Evolutionary conservation across 2,113 vertebrate species (phyloP).

Genomic region (Oxyruncus cristatus): DNA sequence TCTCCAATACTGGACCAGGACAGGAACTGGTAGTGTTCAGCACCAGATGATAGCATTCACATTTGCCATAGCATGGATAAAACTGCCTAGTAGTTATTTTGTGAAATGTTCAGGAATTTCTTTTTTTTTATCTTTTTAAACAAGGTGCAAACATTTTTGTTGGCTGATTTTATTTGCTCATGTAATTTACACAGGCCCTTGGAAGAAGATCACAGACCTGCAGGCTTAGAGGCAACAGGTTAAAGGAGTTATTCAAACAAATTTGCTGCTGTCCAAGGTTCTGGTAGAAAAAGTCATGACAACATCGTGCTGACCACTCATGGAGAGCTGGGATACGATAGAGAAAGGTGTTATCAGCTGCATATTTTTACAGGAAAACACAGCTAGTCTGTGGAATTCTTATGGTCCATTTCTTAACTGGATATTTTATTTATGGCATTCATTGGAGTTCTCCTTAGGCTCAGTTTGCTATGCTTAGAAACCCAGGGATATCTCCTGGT

Average conservation of each 20-base stretch:
- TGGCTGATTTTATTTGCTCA: neutral
- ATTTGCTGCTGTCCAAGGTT: neutral
- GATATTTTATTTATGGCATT: neutral
- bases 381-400: neutral
- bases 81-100: neutral
- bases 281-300: neutral
- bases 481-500: neutral
- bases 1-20: neutral
- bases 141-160: neutral
- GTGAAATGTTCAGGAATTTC: neutral
- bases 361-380: neutral
- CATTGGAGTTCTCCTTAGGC: neutral
- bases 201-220: neutral
- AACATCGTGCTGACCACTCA: neutral
- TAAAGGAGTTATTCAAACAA: neutral
- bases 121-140: neutral
- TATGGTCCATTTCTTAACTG: neutral
- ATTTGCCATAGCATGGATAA: neutral
- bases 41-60: neutral
- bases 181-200: neutral
- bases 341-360: neutral
- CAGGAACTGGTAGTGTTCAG: neutral
- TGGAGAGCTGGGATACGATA: neutral
- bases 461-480: neutral
- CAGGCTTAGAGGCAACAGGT: accelerated